Percentiles rank a stretch among this genome's conserved stretches.
Evolutionary conservation across 2,888 invertebrate genomes (phyloP).

Genomic region (Leucozona laternaria): DNA sequence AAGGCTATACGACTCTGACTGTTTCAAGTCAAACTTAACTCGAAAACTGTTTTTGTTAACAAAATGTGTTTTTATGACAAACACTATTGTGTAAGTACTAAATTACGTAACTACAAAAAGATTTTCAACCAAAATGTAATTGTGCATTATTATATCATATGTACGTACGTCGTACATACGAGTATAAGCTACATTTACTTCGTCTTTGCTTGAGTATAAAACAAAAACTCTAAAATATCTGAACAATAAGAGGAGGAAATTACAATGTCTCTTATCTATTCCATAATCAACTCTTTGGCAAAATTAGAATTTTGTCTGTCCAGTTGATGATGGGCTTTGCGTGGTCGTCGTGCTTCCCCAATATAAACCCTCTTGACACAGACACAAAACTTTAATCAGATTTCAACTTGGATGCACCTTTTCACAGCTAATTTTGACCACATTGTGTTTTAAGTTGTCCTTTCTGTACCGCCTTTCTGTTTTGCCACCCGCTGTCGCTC

Average conservation of each 20-base stretch:
- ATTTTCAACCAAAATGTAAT: not conserved
- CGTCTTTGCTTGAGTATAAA: not conserved
- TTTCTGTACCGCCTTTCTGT: conserved; percentile 30
- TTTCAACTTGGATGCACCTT: conserved; percentile 75
- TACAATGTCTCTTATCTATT: conserved; percentile 68
- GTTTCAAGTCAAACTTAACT: too few species aligned
- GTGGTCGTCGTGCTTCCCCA: not conserved
- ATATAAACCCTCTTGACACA: conserved; percentile 12
- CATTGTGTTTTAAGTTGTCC: conserved; percentile 71
- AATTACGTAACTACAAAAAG: too few species aligned
- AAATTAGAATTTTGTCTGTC: conserved; percentile 65
- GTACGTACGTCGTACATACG: too few species aligned
- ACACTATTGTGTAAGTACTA: too few species aligned
- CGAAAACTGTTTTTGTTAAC: too few species aligned
- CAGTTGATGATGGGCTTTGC: conserved; percentile 25
- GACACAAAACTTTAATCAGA: conserved; percentile 71
- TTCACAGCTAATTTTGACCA: conserved; percentile 75
- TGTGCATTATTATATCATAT: not conserved
- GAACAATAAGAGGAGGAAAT: conserved; percentile 61
- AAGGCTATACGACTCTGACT: too few species aligned
- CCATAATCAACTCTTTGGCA: conserved; percentile 52
- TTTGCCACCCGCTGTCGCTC: not conserved
- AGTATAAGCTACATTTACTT: too few species aligned
- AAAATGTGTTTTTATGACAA: too few species aligned
- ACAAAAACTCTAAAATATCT: conserved; percentile 7